Conservation (phyloP, 2,888 invertebrate genomes). For the Microdon myrmicae region DNA sequence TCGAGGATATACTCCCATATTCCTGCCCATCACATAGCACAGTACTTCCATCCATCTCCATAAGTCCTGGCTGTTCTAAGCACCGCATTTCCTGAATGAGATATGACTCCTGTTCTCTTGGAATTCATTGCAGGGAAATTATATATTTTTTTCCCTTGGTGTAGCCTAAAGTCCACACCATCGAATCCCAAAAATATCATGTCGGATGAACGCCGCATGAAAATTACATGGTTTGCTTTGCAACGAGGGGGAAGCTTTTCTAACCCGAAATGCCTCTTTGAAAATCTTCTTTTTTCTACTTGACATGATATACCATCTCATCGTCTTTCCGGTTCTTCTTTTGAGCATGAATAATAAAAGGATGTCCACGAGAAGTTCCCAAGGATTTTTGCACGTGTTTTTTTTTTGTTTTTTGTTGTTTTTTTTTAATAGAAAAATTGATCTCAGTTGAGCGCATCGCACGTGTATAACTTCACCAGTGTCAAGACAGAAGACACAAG, state of each 20-base stretch:
- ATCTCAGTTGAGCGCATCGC: constrained; percentile 38
- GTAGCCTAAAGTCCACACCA: constrained; percentile 22
- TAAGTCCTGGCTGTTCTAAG: constrained; percentile 41
- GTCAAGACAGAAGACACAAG: not conserved
- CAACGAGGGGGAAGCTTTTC: constrained; percentile 36
- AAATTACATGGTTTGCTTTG: constrained; percentile 48
- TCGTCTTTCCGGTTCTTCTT: constrained; percentile 1
- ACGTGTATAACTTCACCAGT: constrained; percentile 24
- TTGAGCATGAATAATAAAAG: constrained; percentile 38
- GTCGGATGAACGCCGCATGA: constrained; percentile 46
- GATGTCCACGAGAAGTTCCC: constrained; percentile 44
- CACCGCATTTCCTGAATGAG: constrained; percentile 45
- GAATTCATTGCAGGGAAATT: constrained; percentile 45
- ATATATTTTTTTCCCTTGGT: constrained; percentile 10
- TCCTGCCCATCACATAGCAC: constrained; percentile 6
- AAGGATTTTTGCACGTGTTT: no score
- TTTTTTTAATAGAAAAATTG: constrained; percentile 36
- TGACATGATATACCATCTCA: constrained; percentile 34
- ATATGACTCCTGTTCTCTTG: constrained; percentile 31
- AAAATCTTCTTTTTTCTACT: no score
- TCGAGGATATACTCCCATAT: constrained; percentile 9
- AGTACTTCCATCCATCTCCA: constrained; percentile 36
- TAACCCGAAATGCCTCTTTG: constrained; percentile 39
- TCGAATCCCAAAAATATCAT: constrained; percentile 26
- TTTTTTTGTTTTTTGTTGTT: no score